Evolutionary conservation across 2,888 invertebrate species (phyloP).

Genomic region (Pandemis corylana): DNA sequence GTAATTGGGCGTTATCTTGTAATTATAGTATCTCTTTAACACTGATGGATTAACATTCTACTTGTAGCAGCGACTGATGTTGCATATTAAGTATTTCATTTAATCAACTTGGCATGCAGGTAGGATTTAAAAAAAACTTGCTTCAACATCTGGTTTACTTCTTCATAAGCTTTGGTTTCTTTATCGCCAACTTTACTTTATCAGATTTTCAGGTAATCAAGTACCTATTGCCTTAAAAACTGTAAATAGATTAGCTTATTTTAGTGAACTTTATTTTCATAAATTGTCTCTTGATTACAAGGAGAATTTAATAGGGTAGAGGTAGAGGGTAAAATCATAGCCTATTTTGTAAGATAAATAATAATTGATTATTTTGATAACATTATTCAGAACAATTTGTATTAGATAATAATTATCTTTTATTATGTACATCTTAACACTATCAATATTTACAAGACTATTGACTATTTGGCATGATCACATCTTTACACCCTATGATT

Average conservation of each 20-base stretch:
- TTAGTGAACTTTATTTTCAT: too few relatives aligned
- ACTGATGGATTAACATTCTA: background rate
- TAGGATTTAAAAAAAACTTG: background rate
- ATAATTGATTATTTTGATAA: constrained; percentile 3
- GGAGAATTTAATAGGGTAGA: too few relatives aligned
- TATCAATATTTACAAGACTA: constrained; percentile 79
- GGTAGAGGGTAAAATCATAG: constrained; percentile 5
- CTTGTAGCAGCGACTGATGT: background rate
- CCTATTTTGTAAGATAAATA: constrained; percentile 5
- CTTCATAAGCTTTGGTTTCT: too few relatives aligned
- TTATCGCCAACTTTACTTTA: too few relatives aligned
- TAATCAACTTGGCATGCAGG: background rate
- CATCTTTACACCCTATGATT: constrained; percentile 51
- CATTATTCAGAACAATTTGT: constrained; percentile 10
- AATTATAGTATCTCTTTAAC: background rate
- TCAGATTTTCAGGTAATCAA: too few relatives aligned
- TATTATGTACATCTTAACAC: constrained; percentile 75
- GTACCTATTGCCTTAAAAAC: too few relatives aligned
- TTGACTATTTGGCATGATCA: constrained; percentile 81
- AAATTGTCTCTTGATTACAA: too few relatives aligned
- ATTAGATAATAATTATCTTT: constrained; percentile 4
- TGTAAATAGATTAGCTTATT: too few relatives aligned
- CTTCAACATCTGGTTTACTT: too few relatives aligned
- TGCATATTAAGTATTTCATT: background rate
- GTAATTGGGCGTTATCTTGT: background rate